A percentile compares a stretch with the other conserved stretches of the same genome.
These are phyloP conservation scores for Mythimna lalbum DNA, from an alignment of 2,888 invertebrate species.

Conservation along the genomic window DNA sequence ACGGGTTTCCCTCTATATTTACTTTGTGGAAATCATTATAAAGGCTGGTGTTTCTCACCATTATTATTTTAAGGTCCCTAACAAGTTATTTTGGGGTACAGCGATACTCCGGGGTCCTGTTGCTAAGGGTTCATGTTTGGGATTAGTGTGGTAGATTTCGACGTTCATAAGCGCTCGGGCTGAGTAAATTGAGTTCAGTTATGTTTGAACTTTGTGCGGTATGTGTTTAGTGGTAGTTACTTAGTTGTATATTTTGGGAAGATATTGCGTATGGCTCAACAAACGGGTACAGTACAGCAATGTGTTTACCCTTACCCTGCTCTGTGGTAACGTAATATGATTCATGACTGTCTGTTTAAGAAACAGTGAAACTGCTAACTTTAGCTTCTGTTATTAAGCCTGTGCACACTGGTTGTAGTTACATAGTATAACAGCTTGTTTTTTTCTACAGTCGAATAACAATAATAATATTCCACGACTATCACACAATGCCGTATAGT, in stretches of 20 bases:
- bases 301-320: constrained; percentile 10
- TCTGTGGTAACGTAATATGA: constrained; percentile 2
- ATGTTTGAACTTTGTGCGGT: constrained; percentile 50
- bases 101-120: constrained; percentile 26
- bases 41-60: constrained; percentile 32
- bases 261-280: constrained; percentile 24
- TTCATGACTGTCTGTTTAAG: constrained; percentile 7
- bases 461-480: no score
- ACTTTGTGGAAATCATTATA: constrained; percentile 56
- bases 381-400: background rate
- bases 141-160: constrained; percentile 47
- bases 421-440: background rate
- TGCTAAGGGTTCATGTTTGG: constrained; percentile 40
- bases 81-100: constrained; percentile 45
- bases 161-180: constrained; percentile 40
- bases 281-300: background rate
- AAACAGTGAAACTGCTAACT: background rate
- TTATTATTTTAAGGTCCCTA: constrained; percentile 48
- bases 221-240: constrained; percentile 28
- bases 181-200: constrained; percentile 47
- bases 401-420: no score
- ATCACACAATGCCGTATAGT: no score
- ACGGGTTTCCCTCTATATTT: constrained; percentile 62
- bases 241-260: constrained; percentile 21
- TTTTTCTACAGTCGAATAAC: background rate